phyloP scores from a whole-genome alignment of 2,113 vertebrate species.

The Myiagra hebetior region DNA sequence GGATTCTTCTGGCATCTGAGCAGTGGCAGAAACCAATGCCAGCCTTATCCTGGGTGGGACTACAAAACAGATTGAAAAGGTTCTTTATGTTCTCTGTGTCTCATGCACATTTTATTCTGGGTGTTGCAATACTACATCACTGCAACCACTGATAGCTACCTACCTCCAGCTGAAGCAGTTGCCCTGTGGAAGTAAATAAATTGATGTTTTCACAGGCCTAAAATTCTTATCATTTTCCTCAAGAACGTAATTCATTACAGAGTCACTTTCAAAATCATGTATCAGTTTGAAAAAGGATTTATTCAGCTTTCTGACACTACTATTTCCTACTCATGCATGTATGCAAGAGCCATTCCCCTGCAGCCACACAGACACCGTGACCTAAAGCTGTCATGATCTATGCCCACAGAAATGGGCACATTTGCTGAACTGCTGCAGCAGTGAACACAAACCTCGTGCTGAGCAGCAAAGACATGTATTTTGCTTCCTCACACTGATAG shows the following conservation, averaged over 20 bases:
- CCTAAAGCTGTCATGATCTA: background rate
- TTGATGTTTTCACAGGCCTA: background rate
- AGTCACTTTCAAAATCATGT: background rate
- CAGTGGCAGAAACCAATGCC: background rate
- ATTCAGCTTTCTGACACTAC: background rate
- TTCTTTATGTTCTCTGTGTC: background rate
- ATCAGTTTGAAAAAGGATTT: background rate
- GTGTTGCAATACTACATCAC: background rate
- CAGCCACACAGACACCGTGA: background rate
- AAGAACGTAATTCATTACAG: background rate
- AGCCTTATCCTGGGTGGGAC: background rate
- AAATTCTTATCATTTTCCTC: background rate
- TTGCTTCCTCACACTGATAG: background rate
- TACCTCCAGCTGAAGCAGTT: background rate
- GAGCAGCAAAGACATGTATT: accelerated
- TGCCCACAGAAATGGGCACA: background rate
- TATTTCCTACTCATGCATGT: background rate
- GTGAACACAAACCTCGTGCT: accelerated
- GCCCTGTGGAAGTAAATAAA: background rate
- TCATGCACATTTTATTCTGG: background rate
- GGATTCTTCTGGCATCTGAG: background rate
- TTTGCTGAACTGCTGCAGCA: background rate
- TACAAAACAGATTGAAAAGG: background rate
- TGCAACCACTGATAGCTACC: background rate
- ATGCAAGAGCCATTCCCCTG: background rate